A percentile compares a stretch with the other conserved stretches of the same genome.
Evolutionary conservation across 2,797 vertebrate species (phyloP).

Genomic region (Ceyx erithaca): DNA sequence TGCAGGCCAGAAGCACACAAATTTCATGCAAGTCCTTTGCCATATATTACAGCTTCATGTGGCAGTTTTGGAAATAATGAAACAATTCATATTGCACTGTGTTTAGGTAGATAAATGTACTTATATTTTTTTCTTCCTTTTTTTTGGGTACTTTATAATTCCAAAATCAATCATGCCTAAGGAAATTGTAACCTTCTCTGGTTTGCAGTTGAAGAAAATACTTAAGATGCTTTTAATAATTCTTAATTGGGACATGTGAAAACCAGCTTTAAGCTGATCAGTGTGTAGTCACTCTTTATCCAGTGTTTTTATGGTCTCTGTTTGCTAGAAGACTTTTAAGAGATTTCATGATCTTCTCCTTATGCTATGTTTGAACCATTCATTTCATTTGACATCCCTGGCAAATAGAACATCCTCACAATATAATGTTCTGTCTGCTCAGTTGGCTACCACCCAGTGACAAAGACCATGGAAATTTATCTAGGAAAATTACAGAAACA

Average conservation of each 20-base stretch:
- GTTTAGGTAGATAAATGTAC: background rate
- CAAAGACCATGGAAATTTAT: background rate
- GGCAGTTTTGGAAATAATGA: background rate
- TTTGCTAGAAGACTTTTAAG: conserved; percentile 33
- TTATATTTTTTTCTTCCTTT: background rate
- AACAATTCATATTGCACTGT: background rate
- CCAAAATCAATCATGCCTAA: background rate
- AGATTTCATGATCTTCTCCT: conserved; percentile 54
- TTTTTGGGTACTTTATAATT: background rate
- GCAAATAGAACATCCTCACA: background rate
- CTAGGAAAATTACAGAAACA: background rate
- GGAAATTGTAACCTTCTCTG: background rate
- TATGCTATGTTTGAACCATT: conserved; percentile 19
- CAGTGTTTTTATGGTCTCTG: background rate
- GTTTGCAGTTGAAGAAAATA: background rate
- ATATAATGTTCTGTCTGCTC: background rate
- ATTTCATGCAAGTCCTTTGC: background rate
- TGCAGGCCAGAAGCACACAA: background rate
- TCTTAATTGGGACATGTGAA: background rate
- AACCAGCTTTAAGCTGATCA: background rate
- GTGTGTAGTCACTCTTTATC: background rate
- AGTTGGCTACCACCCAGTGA: background rate
- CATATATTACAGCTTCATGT: background rate
- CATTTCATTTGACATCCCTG: background rate
- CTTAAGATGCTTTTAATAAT: background rate